phyloP scores from a whole-genome alignment of 30 jellyfish, hydroid and myxozoan genomes.

The Rhopilema esculentum region DNA sequence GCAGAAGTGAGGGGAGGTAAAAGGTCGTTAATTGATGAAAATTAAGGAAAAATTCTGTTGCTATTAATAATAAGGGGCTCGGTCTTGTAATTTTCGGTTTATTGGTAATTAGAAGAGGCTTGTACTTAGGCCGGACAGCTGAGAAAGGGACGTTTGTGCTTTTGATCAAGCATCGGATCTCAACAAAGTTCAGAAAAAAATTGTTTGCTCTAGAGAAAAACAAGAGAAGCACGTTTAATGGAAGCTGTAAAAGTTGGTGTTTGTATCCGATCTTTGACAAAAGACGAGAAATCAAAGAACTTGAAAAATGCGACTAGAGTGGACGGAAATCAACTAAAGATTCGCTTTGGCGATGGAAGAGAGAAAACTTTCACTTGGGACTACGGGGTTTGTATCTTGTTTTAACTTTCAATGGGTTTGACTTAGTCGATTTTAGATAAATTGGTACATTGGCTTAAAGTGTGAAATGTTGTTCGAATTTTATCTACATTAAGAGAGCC shows the following conservation, averaged over 20 bases:
- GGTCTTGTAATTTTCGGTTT: not conserved
- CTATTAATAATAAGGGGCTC: not conserved
- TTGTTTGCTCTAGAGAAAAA: not conserved
- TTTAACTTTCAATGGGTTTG: not conserved
- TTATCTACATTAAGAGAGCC: too few species aligned
- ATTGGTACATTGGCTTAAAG: too few species aligned
- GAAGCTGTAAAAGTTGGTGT: conserved; percentile 96
- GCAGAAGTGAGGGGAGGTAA: not conserved
- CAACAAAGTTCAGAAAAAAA: not conserved
- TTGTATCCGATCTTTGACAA: conserved; percentile 81
- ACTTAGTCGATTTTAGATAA: not conserved
- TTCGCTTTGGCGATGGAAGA: conserved; percentile 90
- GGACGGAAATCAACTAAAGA: conserved; percentile 85
- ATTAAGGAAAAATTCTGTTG: not conserved
- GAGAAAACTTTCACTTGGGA: conserved; percentile 94
- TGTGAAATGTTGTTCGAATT: too few species aligned
- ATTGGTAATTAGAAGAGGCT: not conserved
- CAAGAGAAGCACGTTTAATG: conserved; percentile 10
- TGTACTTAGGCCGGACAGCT: not conserved
- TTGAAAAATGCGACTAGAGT: conserved; percentile 47
- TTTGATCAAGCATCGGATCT: not conserved
- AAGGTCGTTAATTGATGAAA: not conserved
- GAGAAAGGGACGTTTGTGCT: not conserved
- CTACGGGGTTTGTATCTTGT: conserved; percentile 74
- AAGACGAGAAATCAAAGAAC: conserved; percentile 75